A percentile compares a stretch with the other conserved stretches of the same genome.
Evolutionary conservation across 2,113 vertebrate species (phyloP).

Genomic region (Hassar affinis): DNA sequence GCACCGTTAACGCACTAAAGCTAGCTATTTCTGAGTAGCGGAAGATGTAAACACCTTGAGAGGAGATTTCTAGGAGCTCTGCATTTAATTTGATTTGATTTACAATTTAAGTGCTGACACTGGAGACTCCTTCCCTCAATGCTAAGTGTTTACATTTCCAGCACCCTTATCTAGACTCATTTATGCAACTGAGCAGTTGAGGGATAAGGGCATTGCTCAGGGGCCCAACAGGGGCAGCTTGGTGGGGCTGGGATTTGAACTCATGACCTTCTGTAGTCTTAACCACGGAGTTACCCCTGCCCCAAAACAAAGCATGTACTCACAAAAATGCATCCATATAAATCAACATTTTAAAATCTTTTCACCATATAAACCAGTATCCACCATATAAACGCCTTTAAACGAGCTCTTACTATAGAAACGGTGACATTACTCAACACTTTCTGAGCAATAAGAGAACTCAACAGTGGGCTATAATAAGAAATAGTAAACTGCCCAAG

Average conservation of each 20-base stretch:
- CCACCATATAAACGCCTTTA: background rate
- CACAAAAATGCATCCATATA: background rate
- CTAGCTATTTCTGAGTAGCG: conserved; percentile 21
- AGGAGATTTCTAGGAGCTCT: background rate
- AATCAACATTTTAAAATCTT: background rate
- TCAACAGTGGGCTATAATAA: background rate
- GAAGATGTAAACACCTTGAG: conserved; percentile 1
- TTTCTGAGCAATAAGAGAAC: background rate
- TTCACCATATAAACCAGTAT: background rate
- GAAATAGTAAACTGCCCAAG: background rate
- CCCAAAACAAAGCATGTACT: too few species aligned
- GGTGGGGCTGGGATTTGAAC: too few species aligned
- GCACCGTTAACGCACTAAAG: conserved; percentile 27
- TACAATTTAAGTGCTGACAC: background rate
- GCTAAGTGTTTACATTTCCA: too few species aligned
- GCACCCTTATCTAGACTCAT: too few species aligned
- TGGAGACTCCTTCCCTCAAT: background rate
- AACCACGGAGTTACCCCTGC: too few species aligned
- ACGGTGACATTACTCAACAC: background rate
- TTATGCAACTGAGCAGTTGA: too few species aligned
- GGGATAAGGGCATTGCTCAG: too few species aligned
- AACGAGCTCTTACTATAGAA: background rate
- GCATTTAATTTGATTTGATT: background rate
- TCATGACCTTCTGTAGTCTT: too few species aligned
- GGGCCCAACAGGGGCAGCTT: too few species aligned